Evolutionary conservation across 2,797 vertebrate genomes (phyloP).

Genomic region (Balearica regulorum): DNA sequence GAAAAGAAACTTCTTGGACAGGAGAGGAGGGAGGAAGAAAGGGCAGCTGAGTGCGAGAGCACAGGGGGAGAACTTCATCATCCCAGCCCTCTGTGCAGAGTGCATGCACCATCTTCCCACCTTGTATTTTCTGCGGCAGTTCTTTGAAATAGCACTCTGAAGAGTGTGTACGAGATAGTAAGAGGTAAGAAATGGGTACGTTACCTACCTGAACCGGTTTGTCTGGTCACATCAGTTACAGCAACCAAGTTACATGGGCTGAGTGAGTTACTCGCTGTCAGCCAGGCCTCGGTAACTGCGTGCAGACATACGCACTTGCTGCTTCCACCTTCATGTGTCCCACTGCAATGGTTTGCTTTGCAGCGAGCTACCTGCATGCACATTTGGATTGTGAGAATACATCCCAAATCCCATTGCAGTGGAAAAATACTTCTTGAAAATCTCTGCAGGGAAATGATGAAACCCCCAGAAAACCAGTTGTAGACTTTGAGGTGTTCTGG

Average conservation of each 20-base stretch:
- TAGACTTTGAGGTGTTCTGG: background rate
- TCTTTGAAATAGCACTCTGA: background rate
- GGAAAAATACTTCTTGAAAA: background rate
- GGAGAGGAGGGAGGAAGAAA: background rate
- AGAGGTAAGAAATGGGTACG: background rate
- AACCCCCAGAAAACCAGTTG: background rate
- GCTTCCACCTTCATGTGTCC: background rate
- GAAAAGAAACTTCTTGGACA: background rate
- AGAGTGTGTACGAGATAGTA: accelerated
- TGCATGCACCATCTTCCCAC: background rate
- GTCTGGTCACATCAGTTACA: background rate
- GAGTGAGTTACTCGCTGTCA: accelerated
- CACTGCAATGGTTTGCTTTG: background rate
- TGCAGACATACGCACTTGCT: accelerated
- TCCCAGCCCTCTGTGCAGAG: accelerated
- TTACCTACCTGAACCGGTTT: background rate
- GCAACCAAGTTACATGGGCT: background rate
- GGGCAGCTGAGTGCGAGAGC: background rate
- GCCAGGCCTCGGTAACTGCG: background rate
- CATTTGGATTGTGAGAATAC: background rate
- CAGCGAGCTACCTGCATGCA: accelerated
- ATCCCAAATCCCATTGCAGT: background rate
- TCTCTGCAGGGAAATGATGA: background rate
- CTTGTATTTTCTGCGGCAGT: background rate
- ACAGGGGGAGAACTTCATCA: background rate